Percentiles rank a stretch among this genome's conserved stretches.
phyloP scores from a whole-genome alignment of 2,113 vertebrate species.

The Mohoua ochrocephala region DNA sequence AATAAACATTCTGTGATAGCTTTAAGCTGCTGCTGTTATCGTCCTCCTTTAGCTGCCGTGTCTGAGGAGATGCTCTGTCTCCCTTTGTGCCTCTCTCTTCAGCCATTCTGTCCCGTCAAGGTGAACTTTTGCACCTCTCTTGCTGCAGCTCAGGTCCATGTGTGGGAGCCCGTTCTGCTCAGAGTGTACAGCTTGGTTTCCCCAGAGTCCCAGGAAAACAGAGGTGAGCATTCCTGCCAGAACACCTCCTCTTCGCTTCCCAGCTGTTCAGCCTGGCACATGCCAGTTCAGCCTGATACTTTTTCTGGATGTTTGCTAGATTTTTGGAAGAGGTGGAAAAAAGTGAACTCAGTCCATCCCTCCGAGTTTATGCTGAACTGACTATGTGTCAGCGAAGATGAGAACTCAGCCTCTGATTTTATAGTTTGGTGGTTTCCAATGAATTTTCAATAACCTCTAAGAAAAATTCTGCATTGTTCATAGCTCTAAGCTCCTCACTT shows the following conservation, averaged over 20 bases:
- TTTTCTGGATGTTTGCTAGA: not conserved
- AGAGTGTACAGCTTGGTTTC: not conserved
- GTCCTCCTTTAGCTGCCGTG: not conserved
- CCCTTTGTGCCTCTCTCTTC: not conserved
- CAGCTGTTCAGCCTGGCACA: not conserved
- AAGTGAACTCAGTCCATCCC: not conserved
- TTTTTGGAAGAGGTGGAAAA: not conserved
- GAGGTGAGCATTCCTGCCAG: not conserved
- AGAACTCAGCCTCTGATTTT: not conserved
- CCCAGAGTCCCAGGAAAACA: not conserved
- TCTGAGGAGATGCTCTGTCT: not conserved
- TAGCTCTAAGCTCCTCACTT: not conserved
- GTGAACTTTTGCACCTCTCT: not conserved
- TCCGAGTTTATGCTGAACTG: not conserved
- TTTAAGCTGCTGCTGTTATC: not conserved
- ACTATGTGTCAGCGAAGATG: not conserved
- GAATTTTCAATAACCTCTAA: not conserved
- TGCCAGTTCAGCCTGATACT: not conserved
- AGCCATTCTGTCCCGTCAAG: not conserved
- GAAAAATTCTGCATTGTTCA: not conserved
- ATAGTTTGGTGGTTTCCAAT: not conserved
- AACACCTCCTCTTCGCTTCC: not conserved
- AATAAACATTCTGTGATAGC: not conserved
- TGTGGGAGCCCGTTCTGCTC: not conserved
- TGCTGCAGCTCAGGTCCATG: not conserved